Conservation (phyloP, 2,797 vertebrate genomes). For the Paramormyrops hopkinsi region DNA sequence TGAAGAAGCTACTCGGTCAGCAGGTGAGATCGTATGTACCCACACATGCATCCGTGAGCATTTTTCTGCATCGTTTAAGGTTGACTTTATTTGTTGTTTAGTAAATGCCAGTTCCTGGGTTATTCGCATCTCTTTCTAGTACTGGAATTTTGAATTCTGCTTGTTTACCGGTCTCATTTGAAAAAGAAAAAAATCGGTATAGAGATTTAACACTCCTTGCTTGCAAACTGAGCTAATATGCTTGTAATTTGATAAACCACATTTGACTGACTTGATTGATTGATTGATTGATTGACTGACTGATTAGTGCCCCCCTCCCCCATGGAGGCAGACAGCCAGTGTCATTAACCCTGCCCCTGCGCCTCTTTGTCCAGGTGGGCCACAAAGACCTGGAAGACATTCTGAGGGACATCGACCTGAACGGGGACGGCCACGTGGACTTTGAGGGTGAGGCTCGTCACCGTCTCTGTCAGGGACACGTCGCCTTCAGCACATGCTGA, state of each 20-base stretch:
- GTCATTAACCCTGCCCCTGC: background rate
- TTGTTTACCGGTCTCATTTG: background rate
- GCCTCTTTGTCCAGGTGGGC: constrained; percentile 63
- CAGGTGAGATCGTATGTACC: constrained; percentile 53
- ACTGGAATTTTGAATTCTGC: background rate
- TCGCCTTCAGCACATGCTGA: background rate
- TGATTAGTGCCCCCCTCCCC: background rate
- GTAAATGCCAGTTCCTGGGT: background rate
- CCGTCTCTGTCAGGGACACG: background rate
- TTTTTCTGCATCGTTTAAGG: background rate
- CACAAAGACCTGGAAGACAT: constrained; percentile 96
- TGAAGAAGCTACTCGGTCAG: constrained; percentile 95
- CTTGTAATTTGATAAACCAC: background rate
- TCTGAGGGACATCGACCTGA: constrained; percentile 90
- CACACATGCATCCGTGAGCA: background rate
- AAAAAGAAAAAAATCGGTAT: background rate
- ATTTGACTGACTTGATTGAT: background rate
- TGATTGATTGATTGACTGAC: background rate
- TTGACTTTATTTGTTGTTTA: background rate
- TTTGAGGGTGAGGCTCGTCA: constrained; percentile 80
- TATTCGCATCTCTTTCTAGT: background rate
- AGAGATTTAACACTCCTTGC: background rate
- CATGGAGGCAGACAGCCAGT: background rate
- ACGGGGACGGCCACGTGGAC: constrained; percentile 93
- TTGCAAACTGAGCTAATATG: background rate